These are phyloP conservation scores for Saccostrea echinata DNA, from an alignment of 1,140 invertebrate species.

Conservation along the genomic window DNA sequence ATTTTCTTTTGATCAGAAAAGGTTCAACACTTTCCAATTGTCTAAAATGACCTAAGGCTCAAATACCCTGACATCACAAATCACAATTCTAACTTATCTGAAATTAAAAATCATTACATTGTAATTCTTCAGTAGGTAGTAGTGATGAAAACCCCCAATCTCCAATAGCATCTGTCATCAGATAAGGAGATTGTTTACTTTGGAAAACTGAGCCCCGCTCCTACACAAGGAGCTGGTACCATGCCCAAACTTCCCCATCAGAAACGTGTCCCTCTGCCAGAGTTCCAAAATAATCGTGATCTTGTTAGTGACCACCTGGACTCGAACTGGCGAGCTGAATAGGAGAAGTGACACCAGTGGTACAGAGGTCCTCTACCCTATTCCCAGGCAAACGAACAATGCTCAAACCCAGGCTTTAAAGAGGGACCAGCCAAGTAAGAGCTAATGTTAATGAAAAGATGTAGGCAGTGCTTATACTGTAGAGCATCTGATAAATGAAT, in stretches of 20 bases:
- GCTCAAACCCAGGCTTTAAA: not conserved
- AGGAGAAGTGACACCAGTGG: constrained; percentile 5
- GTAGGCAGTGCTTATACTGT: not conserved
- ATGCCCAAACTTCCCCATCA: not conserved
- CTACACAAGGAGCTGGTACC: not conserved
- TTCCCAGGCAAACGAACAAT: not conserved
- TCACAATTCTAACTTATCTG: constrained; percentile 23
- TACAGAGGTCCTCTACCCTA: not conserved
- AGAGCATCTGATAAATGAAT: not conserved
- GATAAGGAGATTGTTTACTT: not conserved
- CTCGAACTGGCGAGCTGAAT: not conserved
- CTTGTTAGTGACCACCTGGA: not conserved
- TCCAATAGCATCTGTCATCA: constrained; percentile 3
- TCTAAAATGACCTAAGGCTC: not conserved
- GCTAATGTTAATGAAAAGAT: not conserved
- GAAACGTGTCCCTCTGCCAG: not conserved
- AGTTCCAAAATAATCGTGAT: not conserved
- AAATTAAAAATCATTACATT: constrained; percentile 29
- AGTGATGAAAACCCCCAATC: not conserved
- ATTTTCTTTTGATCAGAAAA: not conserved
- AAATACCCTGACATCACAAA: not conserved
- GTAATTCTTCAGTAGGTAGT: constrained; percentile 7
- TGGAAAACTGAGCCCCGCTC: not conserved
- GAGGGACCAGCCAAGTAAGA: not conserved
- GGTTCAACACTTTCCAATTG: not conserved